Conservation (phyloP, 2,888 invertebrate species). For the Phlogophora meticulosa region DNA sequence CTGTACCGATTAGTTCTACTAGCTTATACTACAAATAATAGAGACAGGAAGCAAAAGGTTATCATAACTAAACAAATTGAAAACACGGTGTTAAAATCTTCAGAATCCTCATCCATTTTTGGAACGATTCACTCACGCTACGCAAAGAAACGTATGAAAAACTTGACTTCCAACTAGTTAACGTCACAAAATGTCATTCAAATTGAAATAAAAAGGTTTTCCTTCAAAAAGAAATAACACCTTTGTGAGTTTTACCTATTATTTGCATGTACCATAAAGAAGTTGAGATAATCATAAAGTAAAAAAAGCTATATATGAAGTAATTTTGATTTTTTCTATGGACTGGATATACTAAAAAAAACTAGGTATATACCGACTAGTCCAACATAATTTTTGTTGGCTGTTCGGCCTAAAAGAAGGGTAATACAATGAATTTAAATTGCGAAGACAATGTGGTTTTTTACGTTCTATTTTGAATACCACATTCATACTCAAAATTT, state of each 20-base stretch:
- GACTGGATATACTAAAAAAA: too few species aligned
- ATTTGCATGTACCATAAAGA: background rate
- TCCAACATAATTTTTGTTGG: too few species aligned
- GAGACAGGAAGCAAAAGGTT: slow-evolving; percentile 5
- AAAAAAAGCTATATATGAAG: background rate
- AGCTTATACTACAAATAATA: slow-evolving; percentile 27
- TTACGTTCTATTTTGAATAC: too few species aligned
- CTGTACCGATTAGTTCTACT: background rate
- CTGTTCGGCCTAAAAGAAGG: background rate
- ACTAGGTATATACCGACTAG: too few species aligned
- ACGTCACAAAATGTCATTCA: background rate
- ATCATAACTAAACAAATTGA: background rate
- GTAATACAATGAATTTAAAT: background rate
- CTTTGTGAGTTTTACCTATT: background rate
- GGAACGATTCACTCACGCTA: background rate
- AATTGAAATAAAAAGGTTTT: background rate
- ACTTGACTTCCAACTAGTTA: background rate
- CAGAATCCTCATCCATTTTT: slow-evolving; percentile 35
- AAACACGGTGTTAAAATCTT: slow-evolving; percentile 11
- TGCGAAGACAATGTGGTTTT: too few species aligned
- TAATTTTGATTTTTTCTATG: too few species aligned
- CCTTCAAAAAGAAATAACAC: background rate
- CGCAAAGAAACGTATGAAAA: background rate
- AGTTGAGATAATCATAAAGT: background rate
- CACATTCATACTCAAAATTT: too few species aligned